Conservation (phyloP, 2,888 invertebrate species). For the Mylabris sibirica region DNA sequence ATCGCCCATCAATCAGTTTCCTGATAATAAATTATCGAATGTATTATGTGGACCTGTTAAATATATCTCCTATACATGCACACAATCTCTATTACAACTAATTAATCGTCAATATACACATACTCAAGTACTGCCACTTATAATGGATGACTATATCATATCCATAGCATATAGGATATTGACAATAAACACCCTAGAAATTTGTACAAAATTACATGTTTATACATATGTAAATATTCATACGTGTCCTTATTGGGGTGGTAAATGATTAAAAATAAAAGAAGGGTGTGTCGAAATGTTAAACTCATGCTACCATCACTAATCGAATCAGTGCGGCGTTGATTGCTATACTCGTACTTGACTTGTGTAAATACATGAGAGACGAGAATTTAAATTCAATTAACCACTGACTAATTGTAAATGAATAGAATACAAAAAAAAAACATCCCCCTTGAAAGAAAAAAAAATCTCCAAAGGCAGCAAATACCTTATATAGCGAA, state of each 20-base stretch:
- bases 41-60: not conserved
- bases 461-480: no score
- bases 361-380: constrained; percentile 5
- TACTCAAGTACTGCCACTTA: not conserved
- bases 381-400: constrained; percentile 35
- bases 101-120: not conserved
- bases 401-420: constrained; percentile 31
- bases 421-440: constrained; percentile 10
- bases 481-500: no score
- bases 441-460: no score
- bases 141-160: not conserved
- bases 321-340: constrained; percentile 10
- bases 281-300: not conserved
- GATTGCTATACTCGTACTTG: constrained; percentile 1
- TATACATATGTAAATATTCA: not conserved
- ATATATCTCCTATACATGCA: not conserved
- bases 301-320: not conserved
- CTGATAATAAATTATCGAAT: not conserved
- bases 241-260: no score
- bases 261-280: not conserved
- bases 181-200: not conserved
- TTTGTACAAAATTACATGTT: not conserved
- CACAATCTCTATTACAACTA: not conserved
- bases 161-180: not conserved
- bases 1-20: not conserved